Evolutionary conservation across 2,797 vertebrate genomes (phyloP).

Genomic region (Chromis chromis): DNA sequence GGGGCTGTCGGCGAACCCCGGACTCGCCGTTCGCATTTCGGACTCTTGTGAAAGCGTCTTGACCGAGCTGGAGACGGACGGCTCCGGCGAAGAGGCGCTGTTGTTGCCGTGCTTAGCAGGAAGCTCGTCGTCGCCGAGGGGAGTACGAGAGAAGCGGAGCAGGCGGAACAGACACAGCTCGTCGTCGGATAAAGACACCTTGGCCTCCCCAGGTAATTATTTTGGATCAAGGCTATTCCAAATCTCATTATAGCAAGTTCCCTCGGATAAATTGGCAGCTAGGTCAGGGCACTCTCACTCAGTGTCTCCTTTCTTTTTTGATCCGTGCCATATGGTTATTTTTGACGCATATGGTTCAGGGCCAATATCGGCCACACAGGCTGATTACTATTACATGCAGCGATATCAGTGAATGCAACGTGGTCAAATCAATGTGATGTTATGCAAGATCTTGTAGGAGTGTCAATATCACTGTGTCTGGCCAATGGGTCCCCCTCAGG

Average conservation of each 20-base stretch:
- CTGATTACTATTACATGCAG: neutral
- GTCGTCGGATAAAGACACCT: slow-evolving; percentile 83
- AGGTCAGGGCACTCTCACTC: neutral
- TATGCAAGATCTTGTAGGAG: neutral
- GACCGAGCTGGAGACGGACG: slow-evolving; percentile 84
- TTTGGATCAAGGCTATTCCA: neutral
- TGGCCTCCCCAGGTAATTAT: slow-evolving; percentile 82
- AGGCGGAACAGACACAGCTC: slow-evolving; percentile 81
- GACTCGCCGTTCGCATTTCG: slow-evolving; percentile 80
- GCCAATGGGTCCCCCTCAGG: neutral
- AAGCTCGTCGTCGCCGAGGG: slow-evolving; percentile 74
- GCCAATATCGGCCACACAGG: neutral
- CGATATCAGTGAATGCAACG: slow-evolving; percentile 26
- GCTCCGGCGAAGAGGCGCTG: slow-evolving; percentile 84
- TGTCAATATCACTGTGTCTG: neutral
- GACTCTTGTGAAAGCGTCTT: slow-evolving; percentile 84
- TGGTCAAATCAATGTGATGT: slow-evolving; percentile 23
- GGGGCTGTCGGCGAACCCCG: slow-evolving; percentile 71
- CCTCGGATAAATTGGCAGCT: neutral
- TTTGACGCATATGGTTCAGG: neutral
- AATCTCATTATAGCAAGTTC: neutral
- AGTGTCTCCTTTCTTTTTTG: no score
- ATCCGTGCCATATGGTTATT: neutral
- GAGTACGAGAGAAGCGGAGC: slow-evolving; percentile 70
- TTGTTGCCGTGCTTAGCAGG: slow-evolving; percentile 79